Base-by-base conservation (phyloP, 2,888 invertebrate species). In the Chloromyia formosa region DNA sequence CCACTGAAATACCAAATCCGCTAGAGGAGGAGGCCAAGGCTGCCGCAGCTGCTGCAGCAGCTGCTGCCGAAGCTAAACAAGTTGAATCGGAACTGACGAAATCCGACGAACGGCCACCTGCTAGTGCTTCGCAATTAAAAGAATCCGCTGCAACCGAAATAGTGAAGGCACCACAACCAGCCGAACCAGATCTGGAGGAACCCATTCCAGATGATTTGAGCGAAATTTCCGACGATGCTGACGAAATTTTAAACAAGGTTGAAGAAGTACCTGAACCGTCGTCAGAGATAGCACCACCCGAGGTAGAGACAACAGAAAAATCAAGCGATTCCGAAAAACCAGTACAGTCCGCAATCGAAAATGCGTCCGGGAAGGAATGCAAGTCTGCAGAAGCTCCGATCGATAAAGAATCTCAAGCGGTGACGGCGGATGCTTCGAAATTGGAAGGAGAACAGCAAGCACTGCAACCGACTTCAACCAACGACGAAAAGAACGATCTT, bases 161-260 rank as follows among this genome's bases (percentile, higher is more conserved):
- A 45, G 23, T 22, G 12, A 56, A 0, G 10, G 16, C 23, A 16
- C 22, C 16, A 27, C 5, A 22, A 10, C 9, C 40, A 40, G 62
- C 69, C 12, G 66, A 56, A 0, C 14, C 56, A 45, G 74, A 74
- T 42, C 20, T 49, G 4, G 76, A 82, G 40, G 80, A 83, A 5
- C 80, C 80, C 16, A 78, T 79, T 9, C 80, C 79, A 40, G 85
- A 84, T 2, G 84, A 94, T 83, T 88, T 95, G 14, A 95, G 94
- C 84, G 95, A 95, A 85, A 94, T 95, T 77, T 94, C 94, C 82
- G 94, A 94, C 80, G 94, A 94, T 84, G 94, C 94, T 73, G 94
- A 94, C 84, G 95, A 95, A 80, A 94, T 95, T 81, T 87, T 94
- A 3, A 92, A 94, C 78, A 90, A 92, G 85, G 93, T 92, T 80